Percentiles rank a stretch among this genome's conserved stretches.
Evolutionary conservation across 2,797 vertebrate species (phyloP).

Genomic region (Cuniculus paca): DNA sequence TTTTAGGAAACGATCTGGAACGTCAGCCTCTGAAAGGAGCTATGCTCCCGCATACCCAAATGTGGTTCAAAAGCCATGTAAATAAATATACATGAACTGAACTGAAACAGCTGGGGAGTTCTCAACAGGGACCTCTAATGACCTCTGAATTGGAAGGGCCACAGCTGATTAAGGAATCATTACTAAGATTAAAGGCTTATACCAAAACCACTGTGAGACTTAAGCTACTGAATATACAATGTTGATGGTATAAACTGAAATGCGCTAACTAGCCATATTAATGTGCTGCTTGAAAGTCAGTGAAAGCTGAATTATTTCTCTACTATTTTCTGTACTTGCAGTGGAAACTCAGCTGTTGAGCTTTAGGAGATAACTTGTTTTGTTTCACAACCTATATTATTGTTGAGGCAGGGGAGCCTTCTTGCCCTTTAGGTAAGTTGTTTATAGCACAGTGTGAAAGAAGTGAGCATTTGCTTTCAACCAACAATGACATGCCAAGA

Average conservation of each 20-base stretch:
- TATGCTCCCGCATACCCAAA: conserved; percentile 82
- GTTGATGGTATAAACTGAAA: conserved; percentile 76
- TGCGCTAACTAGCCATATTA: conserved; percentile 79
- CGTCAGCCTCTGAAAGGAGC: conserved; percentile 76
- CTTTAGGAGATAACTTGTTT: conserved; percentile 60
- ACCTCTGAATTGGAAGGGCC: conserved; percentile 85
- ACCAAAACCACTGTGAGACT: conserved; percentile 86
- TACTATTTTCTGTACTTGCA: conserved; percentile 30
- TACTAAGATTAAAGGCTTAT: conserved; percentile 90
- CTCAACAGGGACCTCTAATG: conserved; percentile 87
- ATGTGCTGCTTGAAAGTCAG: conserved; percentile 72
- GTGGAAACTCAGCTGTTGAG: background rate
- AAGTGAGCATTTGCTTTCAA: conserved; percentile 37
- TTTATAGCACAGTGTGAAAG: conserved; percentile 44
- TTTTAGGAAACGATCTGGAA: conserved; percentile 85
- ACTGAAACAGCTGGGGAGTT: conserved; percentile 88
- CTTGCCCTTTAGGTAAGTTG: conserved; percentile 59
- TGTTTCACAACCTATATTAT: conserved; percentile 49
- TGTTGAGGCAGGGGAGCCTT: conserved; percentile 41
- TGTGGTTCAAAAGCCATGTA: conserved; percentile 87
- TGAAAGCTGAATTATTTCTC: conserved; percentile 68
- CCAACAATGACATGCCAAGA: conserved; percentile 20
- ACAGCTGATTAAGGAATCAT: conserved; percentile 89
- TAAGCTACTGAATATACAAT: conserved; percentile 86
- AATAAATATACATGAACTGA: conserved; percentile 91